Base-by-base conservation (phyloP, 92 coral and sea anemone species). In the Epizoanthus stellaris region DNA sequence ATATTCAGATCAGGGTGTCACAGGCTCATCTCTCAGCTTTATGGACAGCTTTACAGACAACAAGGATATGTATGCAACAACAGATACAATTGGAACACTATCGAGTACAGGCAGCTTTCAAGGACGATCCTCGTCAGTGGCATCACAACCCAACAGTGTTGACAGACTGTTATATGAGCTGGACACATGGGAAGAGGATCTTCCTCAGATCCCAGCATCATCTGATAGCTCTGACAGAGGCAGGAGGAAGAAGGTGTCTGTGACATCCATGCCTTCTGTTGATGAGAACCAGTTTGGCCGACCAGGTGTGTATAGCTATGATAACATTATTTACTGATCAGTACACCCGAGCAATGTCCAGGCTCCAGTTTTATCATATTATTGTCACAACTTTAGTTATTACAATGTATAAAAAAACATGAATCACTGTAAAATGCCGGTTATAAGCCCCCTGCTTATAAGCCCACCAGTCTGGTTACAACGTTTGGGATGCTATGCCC, bases 31-130 rank as follows among this genome's bases (percentile, higher is more conserved):
- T 2, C 85, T 87, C 16, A 80, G 88, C 79, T 95, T 88, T 53
- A 88, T 93, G 92, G 95, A 86, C 30, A 92, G 98, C 49, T 77
- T 87, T 73, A 80, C 67, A 43, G 95, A 93, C 68, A 84, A 86
- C 56, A 88, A 87, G 64, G 95, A 91, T 17, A 87, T 89, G 23
- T 85, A 87, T 75, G 54, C 92, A 2, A 82, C 95, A 15, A 85
- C 82, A 39, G 98, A 94, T 66, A 88, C 90, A 20, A 80, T 87
- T 91, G 91, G 93, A 19, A 94, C 94, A 30, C 80, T 67, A 3
- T 94, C 98, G 77, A 94, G 98, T 66, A 71, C 94, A 43, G 93
- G 93, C 2, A 94, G 98, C 47, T 82, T 91, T n/a, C 92, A 91
- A 19, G 92, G 88, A 13, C 89, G 93, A n/a, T 80, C 90, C 5